These are phyloP conservation scores for Calameuta filiformis DNA, from an alignment of 2,888 invertebrate species.

Conservation along the genomic window DNA sequence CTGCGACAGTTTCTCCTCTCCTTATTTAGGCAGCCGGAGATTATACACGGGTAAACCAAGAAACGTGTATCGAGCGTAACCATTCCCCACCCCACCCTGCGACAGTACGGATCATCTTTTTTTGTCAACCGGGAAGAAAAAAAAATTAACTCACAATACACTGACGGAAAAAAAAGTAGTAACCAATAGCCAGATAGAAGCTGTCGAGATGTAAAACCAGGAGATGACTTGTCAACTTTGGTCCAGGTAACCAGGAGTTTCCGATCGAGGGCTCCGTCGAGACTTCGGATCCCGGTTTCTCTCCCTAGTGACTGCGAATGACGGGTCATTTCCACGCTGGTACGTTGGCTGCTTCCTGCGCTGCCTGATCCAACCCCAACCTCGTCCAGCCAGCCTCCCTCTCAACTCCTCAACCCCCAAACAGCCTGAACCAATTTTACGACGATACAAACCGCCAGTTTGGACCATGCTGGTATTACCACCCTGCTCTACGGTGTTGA, in stretches of 20 bases:
- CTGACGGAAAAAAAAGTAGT: not conserved
- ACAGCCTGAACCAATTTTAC: not conserved
- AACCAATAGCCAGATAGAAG: constrained; percentile 13
- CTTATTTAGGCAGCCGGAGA: not conserved
- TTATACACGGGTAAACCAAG: not conserved
- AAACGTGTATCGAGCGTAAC: not conserved
- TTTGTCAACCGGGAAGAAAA: not conserved
- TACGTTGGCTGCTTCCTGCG: constrained; percentile 41
- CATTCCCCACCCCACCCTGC: not conserved
- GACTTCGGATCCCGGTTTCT: not conserved
- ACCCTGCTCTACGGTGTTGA: not conserved
- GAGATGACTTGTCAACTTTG: constrained; percentile 16
- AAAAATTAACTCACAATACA: not conserved
- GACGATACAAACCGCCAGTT: not conserved
- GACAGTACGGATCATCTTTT: not conserved
- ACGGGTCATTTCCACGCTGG: constrained; percentile 51
- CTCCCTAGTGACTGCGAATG: constrained; percentile 42
- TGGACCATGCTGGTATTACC: not conserved
- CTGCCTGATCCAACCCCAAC: not conserved
- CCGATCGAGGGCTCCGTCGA: constrained; percentile 2
- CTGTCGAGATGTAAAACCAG: constrained; percentile 5
- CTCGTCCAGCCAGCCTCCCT: not conserved
- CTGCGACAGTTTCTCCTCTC: not conserved
- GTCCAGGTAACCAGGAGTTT: constrained; percentile 13
- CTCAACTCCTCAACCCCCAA: not conserved